phyloP scores from a whole-genome alignment of 1,140 invertebrate species.

The Dryas iulia region DNA sequence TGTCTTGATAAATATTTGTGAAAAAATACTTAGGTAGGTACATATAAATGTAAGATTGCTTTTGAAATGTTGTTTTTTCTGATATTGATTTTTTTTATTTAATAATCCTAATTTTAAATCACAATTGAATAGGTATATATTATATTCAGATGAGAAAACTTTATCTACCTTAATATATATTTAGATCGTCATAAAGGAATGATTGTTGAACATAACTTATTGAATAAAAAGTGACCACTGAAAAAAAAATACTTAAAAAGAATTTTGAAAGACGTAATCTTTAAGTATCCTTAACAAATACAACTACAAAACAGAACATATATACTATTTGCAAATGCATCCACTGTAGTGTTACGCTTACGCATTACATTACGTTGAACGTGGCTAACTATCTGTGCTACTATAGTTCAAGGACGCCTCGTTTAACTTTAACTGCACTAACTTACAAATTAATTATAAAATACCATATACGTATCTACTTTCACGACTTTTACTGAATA shows the following conservation, averaged over 20 bases:
- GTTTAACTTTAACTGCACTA: conserved; percentile 26
- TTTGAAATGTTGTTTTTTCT: no score
- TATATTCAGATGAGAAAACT: no score
- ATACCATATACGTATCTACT: conserved; percentile 4
- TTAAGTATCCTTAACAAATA: background rate
- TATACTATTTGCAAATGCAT: background rate
- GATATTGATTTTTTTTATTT: no score
- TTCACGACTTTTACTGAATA: conserved; percentile 32
- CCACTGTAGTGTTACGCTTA: conserved; percentile 6
- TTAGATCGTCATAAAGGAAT: no score
- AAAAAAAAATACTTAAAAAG: no score
- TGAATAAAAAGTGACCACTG: no score
- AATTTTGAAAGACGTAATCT: no score
- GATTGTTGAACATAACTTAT: no score
- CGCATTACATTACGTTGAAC: conserved; percentile 30
- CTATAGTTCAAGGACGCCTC: conserved; percentile 57
- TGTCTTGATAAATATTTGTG: background rate
- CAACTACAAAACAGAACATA: background rate
- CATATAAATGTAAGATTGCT: no score
- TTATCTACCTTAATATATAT: no score
- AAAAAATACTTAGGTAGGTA: background rate
- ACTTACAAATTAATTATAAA: background rate
- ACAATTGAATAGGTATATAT: no score
- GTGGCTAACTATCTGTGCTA: conserved; percentile 36
- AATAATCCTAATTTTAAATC: no score